These are phyloP conservation scores for Ophraella communa DNA, from an alignment of 2,888 invertebrate genomes.

Conservation along the genomic window DNA sequence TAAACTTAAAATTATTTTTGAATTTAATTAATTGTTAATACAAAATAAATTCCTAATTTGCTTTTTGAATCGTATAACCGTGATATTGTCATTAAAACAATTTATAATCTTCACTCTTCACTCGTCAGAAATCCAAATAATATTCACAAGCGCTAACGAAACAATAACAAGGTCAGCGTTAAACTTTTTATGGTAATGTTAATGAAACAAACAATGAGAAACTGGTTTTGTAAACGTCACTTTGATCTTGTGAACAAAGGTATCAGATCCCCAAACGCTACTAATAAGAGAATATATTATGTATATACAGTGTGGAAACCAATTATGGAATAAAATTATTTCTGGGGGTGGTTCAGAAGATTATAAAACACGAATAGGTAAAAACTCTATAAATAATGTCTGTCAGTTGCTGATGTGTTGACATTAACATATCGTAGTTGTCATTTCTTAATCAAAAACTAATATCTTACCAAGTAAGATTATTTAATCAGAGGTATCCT, in stretches of 20 bases:
- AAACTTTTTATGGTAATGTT: constrained; percentile 32
- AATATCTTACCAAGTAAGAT: too few species aligned
- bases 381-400: too few species aligned
- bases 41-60: too few species aligned
- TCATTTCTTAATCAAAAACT: too few species aligned
- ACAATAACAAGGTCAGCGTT: constrained; percentile 35
- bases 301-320: not conserved
- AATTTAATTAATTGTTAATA: too few species aligned
- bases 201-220: constrained; percentile 33
- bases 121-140: constrained; percentile 10
- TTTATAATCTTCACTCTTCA: constrained; percentile 10
- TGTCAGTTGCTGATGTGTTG: too few species aligned
- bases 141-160: constrained; percentile 20
- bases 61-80: constrained; percentile 2
- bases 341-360: too few species aligned
- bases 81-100: constrained; percentile 5
- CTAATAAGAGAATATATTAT: not conserved
- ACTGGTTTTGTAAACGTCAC: constrained; percentile 32
- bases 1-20: too few species aligned
- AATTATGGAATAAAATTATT: too few species aligned
- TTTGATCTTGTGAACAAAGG: not conserved
- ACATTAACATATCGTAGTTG: too few species aligned
- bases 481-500: too few species aligned
- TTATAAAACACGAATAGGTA: too few species aligned
- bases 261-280: not conserved